Evolutionary conservation across 2,797 vertebrate species (phyloP), one percentile per base, ranked within the genome.

Genomic region (Alexandromys oeconomus): DNA sequence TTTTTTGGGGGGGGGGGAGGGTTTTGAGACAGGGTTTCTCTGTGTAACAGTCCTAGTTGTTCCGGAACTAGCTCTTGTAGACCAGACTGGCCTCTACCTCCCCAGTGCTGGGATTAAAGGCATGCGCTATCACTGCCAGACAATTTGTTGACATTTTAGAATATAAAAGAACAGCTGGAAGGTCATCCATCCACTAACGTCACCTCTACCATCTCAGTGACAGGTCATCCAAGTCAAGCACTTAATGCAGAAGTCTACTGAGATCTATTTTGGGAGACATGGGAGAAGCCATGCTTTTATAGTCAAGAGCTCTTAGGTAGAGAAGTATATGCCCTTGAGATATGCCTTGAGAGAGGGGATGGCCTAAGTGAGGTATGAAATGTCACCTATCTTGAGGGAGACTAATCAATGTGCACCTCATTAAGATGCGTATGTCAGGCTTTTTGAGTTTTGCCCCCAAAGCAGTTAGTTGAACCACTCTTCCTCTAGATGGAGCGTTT

Each of bases 371-470:
- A 21, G 61, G 51, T 91, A 40, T n/a, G 65, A 54, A 69, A 89
- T 73, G 57, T 51, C 78, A 79, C 40, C 25, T 96, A 34, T 85
- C 84, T 80, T 69, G 84, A 84, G n/a, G n/a, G 25, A 63, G 59
- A 21, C 15, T 65, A 65, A 11, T 85, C 34, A 87, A 27, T 37
- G 84, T 71, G 46, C 15, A 48, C 54, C 46, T 87, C 34, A 37
- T 37, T 46, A 17, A 27, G n/a, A 15, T 86, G 27, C 13, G 4
- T 37, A 54, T 71, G 2, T 37, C 23, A 17, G 34, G 46, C 65
- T 71, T 54, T 9, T 5, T n/a, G 15, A 67, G 31, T 34, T 69
- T 86, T 87, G 46, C 65, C 23, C 65, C 23, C 31, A 48, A 37
- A 9, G 7, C 46, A 69, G 34, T 13, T 48, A 17, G 14, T 69